Base-by-base conservation (phyloP, 2,113 vertebrate species). In the Hirundichthys speculiger region DNA sequence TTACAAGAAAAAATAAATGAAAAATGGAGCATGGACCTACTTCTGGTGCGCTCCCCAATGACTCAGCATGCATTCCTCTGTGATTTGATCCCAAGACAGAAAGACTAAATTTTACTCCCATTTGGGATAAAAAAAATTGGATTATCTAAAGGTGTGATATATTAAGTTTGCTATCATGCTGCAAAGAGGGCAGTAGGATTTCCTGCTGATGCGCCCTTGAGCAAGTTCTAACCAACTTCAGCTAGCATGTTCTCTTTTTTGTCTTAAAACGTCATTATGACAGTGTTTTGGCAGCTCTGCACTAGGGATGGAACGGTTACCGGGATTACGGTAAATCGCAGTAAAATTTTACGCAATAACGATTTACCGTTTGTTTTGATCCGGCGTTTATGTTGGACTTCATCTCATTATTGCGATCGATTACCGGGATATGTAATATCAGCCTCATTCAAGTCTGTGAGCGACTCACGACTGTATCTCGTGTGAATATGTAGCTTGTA, bases 21-120 rank as follows among this genome's bases (percentile, higher is more conserved):
- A 64, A 71, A 83, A 25, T 42, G 51, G 73, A 86, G 54, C 75
- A 39, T 10, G 62, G 72, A 64, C 77, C 83, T 64, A 75, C 53
- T 80, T 83, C 54, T 67, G 50, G 34, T 42, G 47, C 27, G 18
- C 13, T 78, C 64, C 68, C 67, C 45, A n/a, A 75, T 20, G 72
- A 74, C 30, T 8, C 56, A 46, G 43, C 67, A 53, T 47, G 39
- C 16, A 12, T 65, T 55, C 82, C 53, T 18, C 25, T 45, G 73
- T 72, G 77, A 80, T 30, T 63, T 18, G 4, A 63, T 76, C 77
- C 73, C 69, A 24, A 14, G 52, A 72, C 42, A 59, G 15, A 15
- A 56, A 19, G 34, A 53, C 30, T 76, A 27, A 57, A 63, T 76
- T 60, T 2, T 10, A 42, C 22, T 42, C 49, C 64, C 55, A 15